A percentile compares a stretch with the other conserved stretches of the same genome.
These are phyloP conservation scores for Camponotus vicinus DNA, from an alignment of 1,140 invertebrate species.

Conservation along the genomic window DNA sequence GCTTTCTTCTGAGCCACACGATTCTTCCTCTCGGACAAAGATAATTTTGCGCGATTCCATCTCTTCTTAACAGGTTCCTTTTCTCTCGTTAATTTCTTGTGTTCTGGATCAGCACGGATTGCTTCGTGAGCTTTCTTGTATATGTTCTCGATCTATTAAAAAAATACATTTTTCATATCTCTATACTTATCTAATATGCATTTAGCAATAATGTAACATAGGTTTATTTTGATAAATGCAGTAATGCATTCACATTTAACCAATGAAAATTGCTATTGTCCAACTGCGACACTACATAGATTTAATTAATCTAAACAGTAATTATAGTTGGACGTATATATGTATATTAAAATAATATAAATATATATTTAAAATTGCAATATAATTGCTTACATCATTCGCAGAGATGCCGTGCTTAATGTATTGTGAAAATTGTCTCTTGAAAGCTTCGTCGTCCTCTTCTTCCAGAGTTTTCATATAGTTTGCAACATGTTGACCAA, in stretches of 20 bases:
- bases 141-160: slow-evolving; percentile 93
- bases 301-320: slow-evolving; percentile 78
- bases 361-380: neutral
- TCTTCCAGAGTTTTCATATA: slow-evolving; percentile 98
- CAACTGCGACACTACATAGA: slow-evolving; percentile 86
- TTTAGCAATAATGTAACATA: slow-evolving; percentile 69
- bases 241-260: slow-evolving; percentile 80
- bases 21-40: slow-evolving; percentile 95
- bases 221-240: slow-evolving; percentile 69
- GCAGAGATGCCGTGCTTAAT: slow-evolving; percentile 95
- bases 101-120: slow-evolving; percentile 96
- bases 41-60: slow-evolving; percentile 96
- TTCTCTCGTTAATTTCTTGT: slow-evolving; percentile 89
- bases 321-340: slow-evolving; percentile 86
- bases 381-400: slow-evolving; percentile 91
- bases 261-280: slow-evolving; percentile 84
- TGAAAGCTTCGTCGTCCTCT: slow-evolving; percentile 98
- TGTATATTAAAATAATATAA: neutral
- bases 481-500: slow-evolving; percentile 98
- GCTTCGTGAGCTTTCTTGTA: slow-evolving; percentile 98
- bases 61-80: slow-evolving; percentile 91
- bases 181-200: slow-evolving; percentile 2
- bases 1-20: slow-evolving; percentile 97
- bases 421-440: slow-evolving; percentile 98
- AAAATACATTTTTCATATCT: slow-evolving; percentile 17